These are phyloP conservation scores for Rostratula benghalensis DNA, from an alignment of 2,113 vertebrate genomes.

Conservation along the genomic window DNA sequence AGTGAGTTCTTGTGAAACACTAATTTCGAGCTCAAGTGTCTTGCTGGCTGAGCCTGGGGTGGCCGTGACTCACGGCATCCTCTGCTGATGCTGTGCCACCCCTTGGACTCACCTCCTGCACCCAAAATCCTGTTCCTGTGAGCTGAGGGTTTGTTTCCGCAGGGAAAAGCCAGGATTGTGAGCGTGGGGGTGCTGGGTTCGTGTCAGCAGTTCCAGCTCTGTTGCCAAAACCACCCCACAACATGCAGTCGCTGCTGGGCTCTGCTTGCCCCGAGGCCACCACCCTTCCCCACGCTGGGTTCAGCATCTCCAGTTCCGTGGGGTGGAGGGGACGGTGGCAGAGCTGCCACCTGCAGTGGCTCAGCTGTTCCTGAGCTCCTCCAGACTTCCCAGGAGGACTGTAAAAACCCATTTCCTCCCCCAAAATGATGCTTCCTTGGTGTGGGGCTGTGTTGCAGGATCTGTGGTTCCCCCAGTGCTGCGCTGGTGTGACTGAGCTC, in stretches of 20 bases:
- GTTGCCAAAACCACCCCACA: background rate
- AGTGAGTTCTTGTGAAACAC: background rate
- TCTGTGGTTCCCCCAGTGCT: fast-evolving
- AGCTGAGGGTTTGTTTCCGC: background rate
- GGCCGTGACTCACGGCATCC: fast-evolving
- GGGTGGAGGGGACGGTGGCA: background rate
- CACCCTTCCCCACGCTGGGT: background rate
- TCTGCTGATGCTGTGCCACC: fast-evolving
- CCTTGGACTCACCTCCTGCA: background rate
- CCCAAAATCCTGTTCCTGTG: background rate
- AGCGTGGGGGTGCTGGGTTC: background rate
- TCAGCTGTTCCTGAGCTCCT: background rate
- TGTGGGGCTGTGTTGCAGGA: background rate
- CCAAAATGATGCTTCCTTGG: background rate
- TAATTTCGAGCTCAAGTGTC: background rate
- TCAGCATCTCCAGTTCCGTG: background rate
- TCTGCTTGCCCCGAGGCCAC: background rate
- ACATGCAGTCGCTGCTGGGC: background rate
- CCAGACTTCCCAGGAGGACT: background rate
- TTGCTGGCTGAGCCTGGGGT: background rate
- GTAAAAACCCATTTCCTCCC: fast-evolving
- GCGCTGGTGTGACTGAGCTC: background rate
- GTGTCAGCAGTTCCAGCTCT: background rate
- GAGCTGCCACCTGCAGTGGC: background rate
- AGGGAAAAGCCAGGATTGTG: fast-evolving